Conservation (phyloP, 2,113 vertebrate species). For the Nyctibius bracteatus region DNA sequence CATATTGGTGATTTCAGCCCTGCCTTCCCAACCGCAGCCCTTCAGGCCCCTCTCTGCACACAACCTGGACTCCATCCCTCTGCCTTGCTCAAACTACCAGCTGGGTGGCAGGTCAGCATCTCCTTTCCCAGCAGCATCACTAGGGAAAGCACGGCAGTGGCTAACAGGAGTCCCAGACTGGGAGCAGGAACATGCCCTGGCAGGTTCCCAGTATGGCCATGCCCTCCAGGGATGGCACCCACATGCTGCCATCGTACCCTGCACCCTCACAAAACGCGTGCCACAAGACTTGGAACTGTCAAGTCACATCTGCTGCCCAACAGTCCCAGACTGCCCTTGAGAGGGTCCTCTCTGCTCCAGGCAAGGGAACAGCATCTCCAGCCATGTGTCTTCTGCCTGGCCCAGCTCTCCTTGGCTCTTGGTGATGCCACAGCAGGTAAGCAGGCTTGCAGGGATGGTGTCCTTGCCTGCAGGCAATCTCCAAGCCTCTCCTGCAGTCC, state of each 20-base stretch:
- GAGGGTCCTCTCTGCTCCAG: neutral
- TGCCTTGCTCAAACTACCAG: neutral
- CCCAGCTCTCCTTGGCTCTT: neutral
- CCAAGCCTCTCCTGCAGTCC: neutral
- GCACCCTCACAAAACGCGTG: neutral
- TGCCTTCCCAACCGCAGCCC: neutral
- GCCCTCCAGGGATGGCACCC: neutral
- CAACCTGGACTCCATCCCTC: neutral
- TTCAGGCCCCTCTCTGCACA: neutral
- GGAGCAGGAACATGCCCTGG: neutral
- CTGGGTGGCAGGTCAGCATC: neutral
- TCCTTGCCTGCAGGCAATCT: neutral
- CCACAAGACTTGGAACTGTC: neutral
- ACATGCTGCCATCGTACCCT: neutral
- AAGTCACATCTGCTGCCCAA: neutral
- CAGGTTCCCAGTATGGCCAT: neutral
- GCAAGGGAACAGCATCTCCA: neutral
- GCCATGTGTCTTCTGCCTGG: neutral
- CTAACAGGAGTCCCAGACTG: neutral
- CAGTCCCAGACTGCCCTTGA: neutral
- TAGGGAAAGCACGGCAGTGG: fast-evolving
- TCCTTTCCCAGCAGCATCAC: neutral
- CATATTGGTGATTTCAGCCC: neutral
- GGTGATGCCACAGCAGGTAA: neutral
- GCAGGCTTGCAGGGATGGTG: neutral